These are phyloP conservation scores for Lophius americanus DNA, from an alignment of 2,797 vertebrate species.

Conservation along the genomic window DNA sequence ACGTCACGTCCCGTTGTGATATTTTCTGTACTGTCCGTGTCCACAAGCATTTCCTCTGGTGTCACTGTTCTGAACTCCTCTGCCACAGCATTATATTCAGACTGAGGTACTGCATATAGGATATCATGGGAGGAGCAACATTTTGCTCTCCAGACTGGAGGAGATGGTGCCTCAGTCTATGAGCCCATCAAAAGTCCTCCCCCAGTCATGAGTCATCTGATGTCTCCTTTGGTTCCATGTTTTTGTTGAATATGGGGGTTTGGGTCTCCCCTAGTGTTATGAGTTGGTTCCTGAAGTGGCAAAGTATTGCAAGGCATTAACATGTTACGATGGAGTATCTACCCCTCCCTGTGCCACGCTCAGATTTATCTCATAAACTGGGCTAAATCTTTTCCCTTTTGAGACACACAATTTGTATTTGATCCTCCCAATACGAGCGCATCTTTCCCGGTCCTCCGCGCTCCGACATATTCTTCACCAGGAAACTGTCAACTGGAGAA, in stretches of 20 bases:
- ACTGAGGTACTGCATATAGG: too few species aligned
- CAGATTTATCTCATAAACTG: conserved; percentile 13
- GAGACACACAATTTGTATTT: conserved; percentile 27
- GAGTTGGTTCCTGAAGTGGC: background rate
- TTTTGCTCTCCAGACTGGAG: too few species aligned
- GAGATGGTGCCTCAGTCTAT: too few species aligned
- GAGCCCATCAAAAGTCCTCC: too few species aligned
- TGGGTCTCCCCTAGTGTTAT: background rate
- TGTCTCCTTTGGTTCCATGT: background rate
- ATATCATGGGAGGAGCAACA: too few species aligned
- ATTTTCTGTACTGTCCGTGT: too few species aligned
- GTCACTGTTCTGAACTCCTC: too few species aligned
- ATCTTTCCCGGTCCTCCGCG: background rate
- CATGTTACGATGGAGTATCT: background rate
- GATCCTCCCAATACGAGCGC: conserved; percentile 10
- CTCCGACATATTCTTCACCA: background rate
- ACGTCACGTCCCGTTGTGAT: too few species aligned
- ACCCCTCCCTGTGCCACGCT: conserved; percentile 2
- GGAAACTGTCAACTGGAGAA: background rate
- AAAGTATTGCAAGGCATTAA: background rate
- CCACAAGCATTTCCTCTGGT: too few species aligned
- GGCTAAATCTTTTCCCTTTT: conserved; percentile 18
- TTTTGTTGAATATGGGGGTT: background rate
- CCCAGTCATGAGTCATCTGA: background rate
- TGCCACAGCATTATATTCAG: too few species aligned